Base-by-base conservation (phyloP, 2,888 invertebrate genomes). In the Meteorus colon region DNA sequence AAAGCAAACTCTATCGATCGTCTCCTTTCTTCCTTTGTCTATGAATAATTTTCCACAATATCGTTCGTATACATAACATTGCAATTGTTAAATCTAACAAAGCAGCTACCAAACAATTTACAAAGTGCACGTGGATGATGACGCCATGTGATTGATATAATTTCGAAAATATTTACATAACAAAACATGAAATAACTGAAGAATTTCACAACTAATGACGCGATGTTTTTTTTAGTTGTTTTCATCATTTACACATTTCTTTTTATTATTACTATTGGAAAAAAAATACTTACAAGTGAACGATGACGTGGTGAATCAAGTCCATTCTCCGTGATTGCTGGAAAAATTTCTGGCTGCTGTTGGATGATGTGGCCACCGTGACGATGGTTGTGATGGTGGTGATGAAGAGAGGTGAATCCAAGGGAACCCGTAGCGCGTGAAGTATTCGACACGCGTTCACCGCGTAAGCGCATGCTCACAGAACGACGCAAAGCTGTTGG, bases 381-480 rank as follows among this genome's bases (percentile, higher is more conserved):
- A 77, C 78, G 80, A 29, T 82, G 80, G 45, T 81, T 81, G 73
- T 82, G 81, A 55, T 81, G 80, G 55, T 81, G 77, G 34, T 80
- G 80, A 73, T 80, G 76, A 48, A 70, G 37, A 60, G 66, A 62
- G 16, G 60, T 75, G 19, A 48, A 34, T 29, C 68, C 62, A 67
- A 37, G 5, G 67, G 68, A 59, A 19, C 74, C 74, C 71, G 77
- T 77, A 45, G 73, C 74, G 77, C 85, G 84, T 80, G 83, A 77
- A 77, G 80, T 72, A 67, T 82, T 80, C 74, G 82, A 79, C 78
- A 83, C 77, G 78, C 87, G 83, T 90, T 92, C 93, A 86, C 92
- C 93, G 90, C 93, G 93, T 92, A 94, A 87, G 86, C 94, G 93
- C 92, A 94, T 89, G 88, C 94, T 93, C 75, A 91, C 91, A 83